phyloP scores from a whole-genome alignment of 1,140 invertebrate species.

The Cotesia vestalis region DNA sequence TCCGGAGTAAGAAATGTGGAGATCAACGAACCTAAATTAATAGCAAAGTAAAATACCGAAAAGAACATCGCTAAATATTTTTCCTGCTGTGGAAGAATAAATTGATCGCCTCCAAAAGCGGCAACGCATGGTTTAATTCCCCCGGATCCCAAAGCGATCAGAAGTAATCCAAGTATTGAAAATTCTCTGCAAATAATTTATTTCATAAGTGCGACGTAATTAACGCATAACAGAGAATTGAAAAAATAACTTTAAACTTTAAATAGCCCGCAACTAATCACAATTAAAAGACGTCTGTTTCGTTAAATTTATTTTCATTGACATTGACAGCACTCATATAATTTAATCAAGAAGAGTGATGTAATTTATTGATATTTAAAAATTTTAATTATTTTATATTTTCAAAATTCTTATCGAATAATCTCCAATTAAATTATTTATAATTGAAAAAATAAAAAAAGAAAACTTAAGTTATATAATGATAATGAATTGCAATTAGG shows the following conservation, averaged over 20 bases:
- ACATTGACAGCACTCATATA: no score
- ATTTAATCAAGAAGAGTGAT: no score
- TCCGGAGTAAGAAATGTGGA: slow-evolving; percentile 91
- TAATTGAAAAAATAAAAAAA: slow-evolving; percentile 11
- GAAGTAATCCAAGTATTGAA: slow-evolving; percentile 79
- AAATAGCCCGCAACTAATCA: no score
- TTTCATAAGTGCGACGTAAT: slow-evolving; percentile 2
- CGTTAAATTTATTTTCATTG: no score
- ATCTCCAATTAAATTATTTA: no score
- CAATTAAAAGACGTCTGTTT: no score
- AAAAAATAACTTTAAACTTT: no score
- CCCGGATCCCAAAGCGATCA: slow-evolving; percentile 91
- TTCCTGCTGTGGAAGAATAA: slow-evolving; percentile 80
- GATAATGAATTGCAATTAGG: background rate
- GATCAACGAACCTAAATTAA: slow-evolving; percentile 90
- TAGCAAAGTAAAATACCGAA: slow-evolving; percentile 93
- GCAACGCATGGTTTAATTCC: slow-evolving; percentile 98
- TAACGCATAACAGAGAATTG: background rate
- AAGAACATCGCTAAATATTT: slow-evolving; percentile 85
- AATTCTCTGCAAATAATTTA: slow-evolving; percentile 68
- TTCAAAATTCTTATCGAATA: no score
- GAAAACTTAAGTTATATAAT: slow-evolving; percentile 14
- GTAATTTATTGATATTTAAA: no score
- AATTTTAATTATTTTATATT: no score
- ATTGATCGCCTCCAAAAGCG: slow-evolving; percentile 98